These are phyloP conservation scores for Aegithalos caudatus DNA, from an alignment of 2,113 vertebrate genomes.

Conservation along the genomic window DNA sequence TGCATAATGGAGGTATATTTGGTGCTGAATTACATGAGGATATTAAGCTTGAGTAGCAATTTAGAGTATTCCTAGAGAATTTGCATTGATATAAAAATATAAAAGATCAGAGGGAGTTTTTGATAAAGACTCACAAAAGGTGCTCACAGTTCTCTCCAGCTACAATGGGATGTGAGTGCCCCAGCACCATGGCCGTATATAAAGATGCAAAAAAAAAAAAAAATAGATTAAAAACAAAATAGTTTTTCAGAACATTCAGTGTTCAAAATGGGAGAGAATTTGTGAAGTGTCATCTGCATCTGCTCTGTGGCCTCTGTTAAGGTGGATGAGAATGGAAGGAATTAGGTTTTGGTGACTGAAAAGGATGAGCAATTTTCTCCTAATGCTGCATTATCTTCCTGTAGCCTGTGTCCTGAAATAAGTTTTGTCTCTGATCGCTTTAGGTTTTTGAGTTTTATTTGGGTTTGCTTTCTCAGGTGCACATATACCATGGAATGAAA, in stretches of 20 bases:
- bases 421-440: background rate
- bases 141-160: background rate
- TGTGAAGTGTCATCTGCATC: background rate
- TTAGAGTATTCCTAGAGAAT: background rate
- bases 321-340: slow-evolving; percentile 17
- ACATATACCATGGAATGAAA: background rate
- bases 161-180: background rate
- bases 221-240: background rate
- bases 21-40: background rate
- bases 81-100: background rate
- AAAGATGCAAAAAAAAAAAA: background rate
- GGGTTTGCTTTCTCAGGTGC: background rate
- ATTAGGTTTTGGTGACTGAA: slow-evolving; percentile 26
- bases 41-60: background rate
- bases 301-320: slow-evolving; percentile 18
- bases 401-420: background rate
- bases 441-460: background rate
- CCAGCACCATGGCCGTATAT: background rate
- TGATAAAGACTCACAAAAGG: background rate
- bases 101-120: background rate
- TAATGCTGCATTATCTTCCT: background rate
- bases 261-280: background rate
- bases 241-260: background rate
- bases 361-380: background rate
- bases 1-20: background rate